Evolutionary conservation across 37 sponge, comb jelly and placozoan genomes (phyloP).

Genomic region (Bolinopsis microptera): DNA sequence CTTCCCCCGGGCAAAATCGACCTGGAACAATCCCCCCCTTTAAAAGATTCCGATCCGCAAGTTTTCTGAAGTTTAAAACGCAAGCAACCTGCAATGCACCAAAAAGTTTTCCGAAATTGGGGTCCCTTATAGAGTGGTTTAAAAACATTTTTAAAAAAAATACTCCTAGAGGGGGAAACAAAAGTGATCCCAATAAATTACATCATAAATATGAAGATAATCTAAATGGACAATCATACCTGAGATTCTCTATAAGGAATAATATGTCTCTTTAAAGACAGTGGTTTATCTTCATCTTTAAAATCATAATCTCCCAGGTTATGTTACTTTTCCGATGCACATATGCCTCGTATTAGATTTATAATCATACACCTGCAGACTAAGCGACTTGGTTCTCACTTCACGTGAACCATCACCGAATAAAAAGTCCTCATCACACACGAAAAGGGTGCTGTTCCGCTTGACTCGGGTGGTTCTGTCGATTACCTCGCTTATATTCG

Average conservation of each 20-base stretch:
- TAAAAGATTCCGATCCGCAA: too few species aligned
- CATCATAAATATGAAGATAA: neutral
- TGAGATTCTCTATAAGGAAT: conserved; percentile 17
- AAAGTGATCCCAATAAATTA: too few species aligned
- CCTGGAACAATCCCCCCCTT: too few species aligned
- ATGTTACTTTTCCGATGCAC: conserved; percentile 44
- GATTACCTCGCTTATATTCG: conserved; percentile 40
- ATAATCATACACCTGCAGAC: conserved; percentile 59
- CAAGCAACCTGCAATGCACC: too few species aligned
- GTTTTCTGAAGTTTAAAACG: too few species aligned
- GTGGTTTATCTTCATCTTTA: conserved; percentile 62
- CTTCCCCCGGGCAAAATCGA: too few species aligned
- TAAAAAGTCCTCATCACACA: conserved; percentile 62
- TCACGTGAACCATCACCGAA: conserved; percentile 56
- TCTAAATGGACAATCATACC: neutral
- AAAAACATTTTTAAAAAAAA: too few species aligned
- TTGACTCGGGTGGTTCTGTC: conserved; percentile 56
- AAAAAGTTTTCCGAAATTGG: too few species aligned
- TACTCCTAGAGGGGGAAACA: too few species aligned
- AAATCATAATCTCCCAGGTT: conserved; percentile 25
- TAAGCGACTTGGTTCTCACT: neutral
- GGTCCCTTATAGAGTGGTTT: too few species aligned
- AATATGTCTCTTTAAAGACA: conserved; percentile 48
- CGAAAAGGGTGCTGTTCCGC: conserved; percentile 14
- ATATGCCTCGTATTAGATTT: conserved; percentile 42